Conservation (phyloP, 2,888 invertebrate genomes). For the Halocaridina rubra region DNA sequence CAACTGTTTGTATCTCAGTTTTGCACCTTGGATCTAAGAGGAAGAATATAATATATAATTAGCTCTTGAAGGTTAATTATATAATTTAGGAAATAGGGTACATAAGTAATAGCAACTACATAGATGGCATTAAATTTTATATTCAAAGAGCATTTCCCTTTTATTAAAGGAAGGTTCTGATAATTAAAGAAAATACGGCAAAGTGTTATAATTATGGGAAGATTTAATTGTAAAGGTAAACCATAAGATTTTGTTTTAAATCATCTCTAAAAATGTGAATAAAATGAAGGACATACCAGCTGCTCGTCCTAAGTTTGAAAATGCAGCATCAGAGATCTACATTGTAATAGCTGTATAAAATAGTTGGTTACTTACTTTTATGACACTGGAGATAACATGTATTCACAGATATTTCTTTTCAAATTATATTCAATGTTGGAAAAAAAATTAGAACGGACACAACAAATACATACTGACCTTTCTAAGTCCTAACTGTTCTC, state of each 20-base stretch:
- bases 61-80: no score
- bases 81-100: not conserved
- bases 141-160: not conserved
- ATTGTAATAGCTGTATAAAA: no score
- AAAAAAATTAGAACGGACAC: not conserved
- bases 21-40: constrained; percentile 9
- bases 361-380: no score
- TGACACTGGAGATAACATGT: no score
- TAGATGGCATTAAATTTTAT: no score
- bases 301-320: no score
- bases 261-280: no score
- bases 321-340: no score
- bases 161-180: not conserved
- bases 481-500: not conserved
- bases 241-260: no score
- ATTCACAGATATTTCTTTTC: not conserved
- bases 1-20: constrained; percentile 7
- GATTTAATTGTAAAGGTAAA: no score
- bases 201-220: not conserved
- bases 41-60: not conserved
- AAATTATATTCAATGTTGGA: not conserved
- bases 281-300: no score
- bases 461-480: not conserved
- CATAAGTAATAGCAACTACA: not conserved
- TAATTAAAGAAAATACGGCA: not conserved